Evolutionary conservation across 2,888 invertebrate genomes (phyloP).

Genomic region (Drosophila nr. fundita): DNA sequence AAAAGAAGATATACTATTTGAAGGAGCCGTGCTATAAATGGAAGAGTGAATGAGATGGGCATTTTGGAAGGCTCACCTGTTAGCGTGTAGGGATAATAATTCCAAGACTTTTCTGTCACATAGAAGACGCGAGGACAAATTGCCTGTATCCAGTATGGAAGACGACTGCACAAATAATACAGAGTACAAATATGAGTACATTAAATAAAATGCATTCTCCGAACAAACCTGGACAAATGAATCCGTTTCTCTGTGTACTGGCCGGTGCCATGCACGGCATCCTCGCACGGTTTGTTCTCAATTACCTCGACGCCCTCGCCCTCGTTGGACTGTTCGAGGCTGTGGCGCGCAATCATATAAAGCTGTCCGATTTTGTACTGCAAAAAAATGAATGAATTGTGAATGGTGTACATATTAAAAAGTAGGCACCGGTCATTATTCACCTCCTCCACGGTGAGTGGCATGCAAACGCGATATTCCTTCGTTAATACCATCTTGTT

Average conservation of each 20-base stretch:
- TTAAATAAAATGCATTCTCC: not conserved
- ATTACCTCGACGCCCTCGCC: slow-evolving; percentile 97
- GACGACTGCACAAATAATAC: slow-evolving; percentile 86
- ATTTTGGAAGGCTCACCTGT: slow-evolving; percentile 87
- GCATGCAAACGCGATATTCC: slow-evolving; percentile 97
- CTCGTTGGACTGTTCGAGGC: slow-evolving; percentile 94
- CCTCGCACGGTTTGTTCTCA: slow-evolving; percentile 91
- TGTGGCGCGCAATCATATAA: slow-evolving; percentile 97
- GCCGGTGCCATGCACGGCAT: slow-evolving; percentile 92
- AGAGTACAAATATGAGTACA: not conserved
- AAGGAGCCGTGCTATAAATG: not conserved
- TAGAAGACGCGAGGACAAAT: slow-evolving; percentile 96
- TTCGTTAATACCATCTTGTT: slow-evolving; percentile 91
- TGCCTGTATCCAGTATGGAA: slow-evolving; percentile 95
- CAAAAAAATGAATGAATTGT: slow-evolving; percentile 30
- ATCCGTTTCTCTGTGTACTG: slow-evolving; percentile 96
- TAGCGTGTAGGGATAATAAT: slow-evolving; percentile 95
- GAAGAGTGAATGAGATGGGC: not conserved
- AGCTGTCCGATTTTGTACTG: slow-evolving; percentile 96
- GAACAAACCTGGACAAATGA: slow-evolving; percentile 91
- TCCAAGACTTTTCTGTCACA: slow-evolving; percentile 97
- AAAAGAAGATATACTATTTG: not conserved
- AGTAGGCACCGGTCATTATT: slow-evolving; percentile 34
- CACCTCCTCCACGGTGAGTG: slow-evolving; percentile 96
- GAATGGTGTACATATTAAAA: not conserved